Evolutionary conservation across 2,113 vertebrate genomes (phyloP), one percentile per base, ranked within the genome.

Genomic region (Zosterops borbonicus): DNA sequence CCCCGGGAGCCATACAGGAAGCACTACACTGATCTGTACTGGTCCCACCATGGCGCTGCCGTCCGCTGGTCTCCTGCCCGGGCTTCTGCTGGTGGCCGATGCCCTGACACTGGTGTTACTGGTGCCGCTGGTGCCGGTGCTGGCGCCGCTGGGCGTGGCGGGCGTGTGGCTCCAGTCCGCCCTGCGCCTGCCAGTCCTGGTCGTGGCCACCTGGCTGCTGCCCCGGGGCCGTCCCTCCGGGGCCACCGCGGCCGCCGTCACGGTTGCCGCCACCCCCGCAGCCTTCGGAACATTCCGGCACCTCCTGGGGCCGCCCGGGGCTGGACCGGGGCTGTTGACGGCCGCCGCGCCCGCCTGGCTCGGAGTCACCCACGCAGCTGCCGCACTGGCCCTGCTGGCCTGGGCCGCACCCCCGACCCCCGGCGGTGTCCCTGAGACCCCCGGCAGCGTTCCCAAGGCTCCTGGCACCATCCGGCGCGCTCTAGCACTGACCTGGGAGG

Each of bases 191-290:
- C 56, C 64, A 5, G 1, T 78, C 23, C 84, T 87, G 84, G n/a
- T 20, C 6, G 5, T 2, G 28, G 64, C 64, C 63, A 9, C 55
- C 2, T 8, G 46, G 17, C 55, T 60, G 3, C 63, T 77, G 39
- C 1, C 17, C 73, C 4, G 5, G 0, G 25, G 4, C 4, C 11
- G 53, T 22, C 63, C 73, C 46, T 42, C 21, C 3, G 7, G 37
- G 2, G 53, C 73, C 53, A 37, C 62, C 21, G 62, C 53, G 1
- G 52, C 62, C 5, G 7, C 20, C 12, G 2, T 76, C 31, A 41
- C 83, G 0, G 22, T 17, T 4, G 44, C 62, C 11, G 7, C 25
- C 83, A 68, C 71, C 31, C 83, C 83, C 9, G 83, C 83, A 2
- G 62, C 3, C 10, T 86, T 86, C 20, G 52, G 29, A 25, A 86